Percentiles rank a stretch among this genome's conserved stretches.
Evolutionary conservation across 2,797 vertebrate genomes (phyloP).

Genomic region (Rallus crepitans): DNA sequence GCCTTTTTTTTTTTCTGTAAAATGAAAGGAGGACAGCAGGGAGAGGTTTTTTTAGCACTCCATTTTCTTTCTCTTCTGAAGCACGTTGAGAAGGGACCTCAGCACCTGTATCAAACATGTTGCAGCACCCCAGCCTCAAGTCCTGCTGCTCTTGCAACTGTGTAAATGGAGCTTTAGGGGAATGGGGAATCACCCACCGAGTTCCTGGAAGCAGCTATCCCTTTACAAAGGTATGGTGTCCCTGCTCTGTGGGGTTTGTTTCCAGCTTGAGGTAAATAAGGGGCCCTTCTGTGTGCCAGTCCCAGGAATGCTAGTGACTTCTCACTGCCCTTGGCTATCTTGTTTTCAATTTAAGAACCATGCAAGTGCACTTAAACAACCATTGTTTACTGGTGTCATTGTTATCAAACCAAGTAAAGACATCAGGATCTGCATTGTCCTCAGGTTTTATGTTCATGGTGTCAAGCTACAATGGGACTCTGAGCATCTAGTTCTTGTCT

Average conservation of each 20-base stretch:
- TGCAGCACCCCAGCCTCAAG: background rate
- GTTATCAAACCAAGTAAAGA: conserved; percentile 76
- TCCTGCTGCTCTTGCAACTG: background rate
- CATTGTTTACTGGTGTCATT: conserved; percentile 75
- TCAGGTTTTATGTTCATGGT: conserved; percentile 67
- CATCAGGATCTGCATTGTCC: conserved; percentile 69
- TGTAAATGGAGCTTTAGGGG: conserved; percentile 13
- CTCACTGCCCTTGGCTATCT: conserved; percentile 70
- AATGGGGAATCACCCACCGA: background rate
- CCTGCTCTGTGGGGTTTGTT: background rate
- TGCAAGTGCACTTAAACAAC: conserved; percentile 66
- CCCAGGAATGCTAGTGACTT: conserved; percentile 56
- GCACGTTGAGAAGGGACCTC: conserved; percentile 8
- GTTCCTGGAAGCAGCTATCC: conserved; percentile 32
- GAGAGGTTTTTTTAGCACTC: conserved; percentile 36
- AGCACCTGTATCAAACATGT: background rate
- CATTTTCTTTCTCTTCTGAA: conserved; percentile 32
- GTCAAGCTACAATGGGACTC: conserved; percentile 63
- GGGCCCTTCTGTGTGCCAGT: conserved; percentile 43
- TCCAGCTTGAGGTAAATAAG: conserved; percentile 47
- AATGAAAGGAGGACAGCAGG: conserved; percentile 43
- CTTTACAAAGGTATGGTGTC: background rate
- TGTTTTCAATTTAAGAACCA: conserved; percentile 76
- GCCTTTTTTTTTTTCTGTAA: conserved; percentile 51
- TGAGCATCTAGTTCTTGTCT: conserved; percentile 69